Evolutionary conservation across 2,113 vertebrate species (phyloP).

Genomic region (Cairina moschata): DNA sequence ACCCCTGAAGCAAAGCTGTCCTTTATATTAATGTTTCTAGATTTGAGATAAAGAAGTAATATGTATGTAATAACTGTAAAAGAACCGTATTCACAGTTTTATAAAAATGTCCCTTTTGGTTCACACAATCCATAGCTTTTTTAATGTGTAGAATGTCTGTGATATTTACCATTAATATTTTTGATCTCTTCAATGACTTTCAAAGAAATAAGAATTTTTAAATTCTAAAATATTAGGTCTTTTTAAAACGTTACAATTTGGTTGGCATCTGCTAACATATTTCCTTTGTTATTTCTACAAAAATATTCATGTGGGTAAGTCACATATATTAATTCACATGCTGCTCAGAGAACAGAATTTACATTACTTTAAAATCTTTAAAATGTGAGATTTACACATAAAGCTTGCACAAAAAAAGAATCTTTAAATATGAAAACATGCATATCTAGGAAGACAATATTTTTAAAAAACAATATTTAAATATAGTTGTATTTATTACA

Average conservation of each 20-base stretch:
- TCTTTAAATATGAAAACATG: neutral
- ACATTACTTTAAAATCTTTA: neutral
- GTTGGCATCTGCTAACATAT: neutral
- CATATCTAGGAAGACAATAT: neutral
- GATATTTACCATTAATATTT: neutral
- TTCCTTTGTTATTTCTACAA: neutral
- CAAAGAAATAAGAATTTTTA: neutral
- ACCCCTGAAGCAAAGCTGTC: neutral
- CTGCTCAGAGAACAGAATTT: neutral
- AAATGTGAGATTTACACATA: neutral
- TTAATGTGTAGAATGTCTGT: neutral
- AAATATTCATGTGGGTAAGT: neutral
- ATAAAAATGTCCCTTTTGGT: neutral
- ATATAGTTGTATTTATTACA: neutral
- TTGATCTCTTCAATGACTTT: neutral
- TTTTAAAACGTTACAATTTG: neutral
- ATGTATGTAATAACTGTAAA: neutral
- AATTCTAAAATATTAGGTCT: neutral
- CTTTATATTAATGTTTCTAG: neutral
- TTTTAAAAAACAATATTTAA: neutral
- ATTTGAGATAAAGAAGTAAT: neutral
- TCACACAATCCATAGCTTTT: neutral
- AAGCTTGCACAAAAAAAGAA: neutral
- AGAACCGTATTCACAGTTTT: neutral
- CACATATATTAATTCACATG: neutral